Evolutionary conservation across 2,797 vertebrate species (phyloP).

Genomic region (Taenioides sp.): DNA sequence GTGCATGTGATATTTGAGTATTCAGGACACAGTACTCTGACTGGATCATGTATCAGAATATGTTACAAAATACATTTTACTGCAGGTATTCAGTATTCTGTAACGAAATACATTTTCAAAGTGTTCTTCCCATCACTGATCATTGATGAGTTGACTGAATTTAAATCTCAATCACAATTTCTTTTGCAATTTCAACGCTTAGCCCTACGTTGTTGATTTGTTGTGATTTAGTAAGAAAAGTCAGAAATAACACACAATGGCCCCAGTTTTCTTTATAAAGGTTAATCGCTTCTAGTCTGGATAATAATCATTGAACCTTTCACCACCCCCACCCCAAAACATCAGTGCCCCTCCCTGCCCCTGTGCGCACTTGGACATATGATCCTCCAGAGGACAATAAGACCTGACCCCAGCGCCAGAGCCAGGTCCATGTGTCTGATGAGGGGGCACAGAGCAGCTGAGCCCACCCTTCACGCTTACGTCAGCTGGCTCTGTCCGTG

Average conservation of each 20-base stretch:
- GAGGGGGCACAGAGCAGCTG: slow-evolving; percentile 39
- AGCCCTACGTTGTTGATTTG: no score
- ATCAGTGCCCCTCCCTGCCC: neutral
- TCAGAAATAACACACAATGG: neutral
- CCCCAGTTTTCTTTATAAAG: neutral
- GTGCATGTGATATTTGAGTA: no score
- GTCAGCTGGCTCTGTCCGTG: neutral
- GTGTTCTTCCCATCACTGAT: no score
- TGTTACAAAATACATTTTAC: no score
- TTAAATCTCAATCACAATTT: no score
- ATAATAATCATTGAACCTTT: neutral
- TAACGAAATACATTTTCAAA: no score
- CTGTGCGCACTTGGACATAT: slow-evolving; percentile 16
- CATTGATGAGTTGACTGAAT: no score
- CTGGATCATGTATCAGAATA: no score
- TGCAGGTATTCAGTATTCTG: no score
- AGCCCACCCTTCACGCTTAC: slow-evolving; percentile 15
- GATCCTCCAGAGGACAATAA: slow-evolving; percentile 31
- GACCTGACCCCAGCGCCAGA: slow-evolving; percentile 26
- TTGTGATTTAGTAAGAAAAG: no score
- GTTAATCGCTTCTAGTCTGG: neutral
- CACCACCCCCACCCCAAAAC: slow-evolving; percentile 1
- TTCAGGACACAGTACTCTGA: no score
- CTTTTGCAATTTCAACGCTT: no score
- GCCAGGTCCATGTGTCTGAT: slow-evolving; percentile 38